Percentiles rank a stretch among this genome's conserved stretches.
Conservation (phyloP, 2,797 vertebrate genomes). For the Taeniopygia guttata region DNA sequence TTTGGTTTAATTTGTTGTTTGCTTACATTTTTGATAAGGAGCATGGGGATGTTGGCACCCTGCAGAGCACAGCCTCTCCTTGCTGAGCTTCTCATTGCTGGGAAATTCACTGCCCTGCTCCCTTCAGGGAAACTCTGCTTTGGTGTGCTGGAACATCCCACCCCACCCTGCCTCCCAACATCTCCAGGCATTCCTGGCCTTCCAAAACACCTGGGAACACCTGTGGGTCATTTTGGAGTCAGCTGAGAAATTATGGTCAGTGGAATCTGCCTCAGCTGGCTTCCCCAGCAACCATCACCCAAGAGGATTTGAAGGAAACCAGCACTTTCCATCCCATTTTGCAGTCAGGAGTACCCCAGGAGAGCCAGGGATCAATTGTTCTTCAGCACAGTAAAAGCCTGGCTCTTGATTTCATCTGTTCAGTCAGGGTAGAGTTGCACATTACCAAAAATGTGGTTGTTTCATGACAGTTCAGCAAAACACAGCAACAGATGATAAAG, state of each 20-base stretch:
- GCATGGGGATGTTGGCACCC: neutral
- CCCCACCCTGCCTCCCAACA: neutral
- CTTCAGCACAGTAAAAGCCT: neutral
- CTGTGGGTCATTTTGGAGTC: neutral
- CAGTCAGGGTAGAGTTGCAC: neutral
- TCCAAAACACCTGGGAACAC: neutral
- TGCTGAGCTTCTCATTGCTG: neutral
- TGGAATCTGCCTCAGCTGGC: neutral
- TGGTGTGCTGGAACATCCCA: neutral
- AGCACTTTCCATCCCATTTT: fast-evolving
- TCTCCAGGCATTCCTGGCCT: neutral
- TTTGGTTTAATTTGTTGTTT: neutral
- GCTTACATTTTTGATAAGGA: neutral
- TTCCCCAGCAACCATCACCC: neutral
- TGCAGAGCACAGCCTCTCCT: neutral
- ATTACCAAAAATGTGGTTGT: fast-evolving
- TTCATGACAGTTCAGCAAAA: neutral
- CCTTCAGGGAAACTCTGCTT: neutral
- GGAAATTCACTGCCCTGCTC: neutral
- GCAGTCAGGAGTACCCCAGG: neutral
- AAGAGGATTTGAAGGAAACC: neutral
- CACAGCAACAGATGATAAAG: neutral
- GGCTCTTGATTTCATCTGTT: neutral
- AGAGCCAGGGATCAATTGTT: fast-evolving
- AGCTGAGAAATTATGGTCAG: neutral